Base-by-base conservation (phyloP, 2,113 vertebrate species). In the Macaca nemestrina region DNA sequence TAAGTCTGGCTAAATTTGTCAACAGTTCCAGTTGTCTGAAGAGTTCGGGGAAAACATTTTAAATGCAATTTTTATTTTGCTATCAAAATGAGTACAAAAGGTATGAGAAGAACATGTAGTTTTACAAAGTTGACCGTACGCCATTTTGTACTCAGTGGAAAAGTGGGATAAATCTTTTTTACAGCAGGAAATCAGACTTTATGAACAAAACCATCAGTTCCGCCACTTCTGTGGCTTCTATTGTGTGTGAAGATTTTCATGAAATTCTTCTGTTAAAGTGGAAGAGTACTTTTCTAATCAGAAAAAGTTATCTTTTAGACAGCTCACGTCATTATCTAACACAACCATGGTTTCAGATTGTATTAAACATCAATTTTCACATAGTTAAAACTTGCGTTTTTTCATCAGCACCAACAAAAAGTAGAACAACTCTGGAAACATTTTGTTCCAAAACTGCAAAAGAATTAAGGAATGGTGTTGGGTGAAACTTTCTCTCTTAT, bases 251-350 rank as follows among this genome's bases (percentile, higher is more conserved):
- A 90, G 64, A 81, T 57, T 73, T 95, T 78, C 85, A 87, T 84
- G 38, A 80, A 84, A 84, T 57, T 48, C 50, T 89, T 94, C 91
- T 59, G 32, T 95, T 85, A 84, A 96, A 96, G 96, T 96, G 48
- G 52, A 81, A 95, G 72, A 91, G 30, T 75, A 80, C 30, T 78
- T 95, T 93, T 80, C 70, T 70, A 87, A 64, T 83, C 68, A 57
- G 68, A 90, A 85, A 75, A 86, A 75, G 35, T 64, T 89, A 18
- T 92, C 72, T 92, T 96, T 82, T 72, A 72, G 92, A 86, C 48
- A 38, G 16, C 52, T 94, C 68, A 79, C 18, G 22, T 48, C 38
- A 35, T 90, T 90, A 30, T 70, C 85, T 83, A 73, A 80, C 55
- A 70, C 2, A 6, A 20, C 23, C 5, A 61, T 57, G 57, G 78